Evolutionary conservation across 2,797 vertebrate genomes (phyloP).

Genomic region (Rhodeus uyekii): DNA sequence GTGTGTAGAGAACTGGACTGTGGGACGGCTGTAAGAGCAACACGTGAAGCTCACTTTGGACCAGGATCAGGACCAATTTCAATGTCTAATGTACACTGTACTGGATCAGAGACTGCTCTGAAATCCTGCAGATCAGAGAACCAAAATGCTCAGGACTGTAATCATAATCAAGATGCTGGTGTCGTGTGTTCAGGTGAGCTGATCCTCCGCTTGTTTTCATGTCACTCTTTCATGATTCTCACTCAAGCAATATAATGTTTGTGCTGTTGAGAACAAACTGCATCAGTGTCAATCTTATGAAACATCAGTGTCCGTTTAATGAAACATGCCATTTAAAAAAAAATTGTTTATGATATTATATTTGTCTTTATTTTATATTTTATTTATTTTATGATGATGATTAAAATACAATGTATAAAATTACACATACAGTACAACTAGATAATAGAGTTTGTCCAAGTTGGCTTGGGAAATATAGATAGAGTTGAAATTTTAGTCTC

Average conservation of each 20-base stretch:
- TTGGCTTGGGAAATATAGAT: no score
- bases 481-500: no score
- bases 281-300: background rate
- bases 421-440: no score
- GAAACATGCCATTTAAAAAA: background rate
- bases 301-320: no score
- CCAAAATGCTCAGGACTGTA: slow-evolving; percentile 16
- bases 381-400: no score
- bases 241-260: background rate
- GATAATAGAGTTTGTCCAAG: no score
- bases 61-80: background rate
- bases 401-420: no score
- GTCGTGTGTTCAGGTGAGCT: slow-evolving; percentile 49
- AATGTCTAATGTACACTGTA: slow-evolving; percentile 29
- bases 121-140: slow-evolving; percentile 44
- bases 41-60: background rate
- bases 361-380: no score
- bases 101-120: slow-evolving; percentile 56
- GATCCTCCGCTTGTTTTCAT: background rate
- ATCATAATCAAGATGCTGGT: slow-evolving; percentile 68
- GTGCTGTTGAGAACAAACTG: background rate
- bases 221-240: background rate
- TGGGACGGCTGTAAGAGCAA: background rate
- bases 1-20: slow-evolving; percentile 12
- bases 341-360: no score